Conservation (phyloP, 2,888 invertebrate species). For the Diplolepis rosae region DNA sequence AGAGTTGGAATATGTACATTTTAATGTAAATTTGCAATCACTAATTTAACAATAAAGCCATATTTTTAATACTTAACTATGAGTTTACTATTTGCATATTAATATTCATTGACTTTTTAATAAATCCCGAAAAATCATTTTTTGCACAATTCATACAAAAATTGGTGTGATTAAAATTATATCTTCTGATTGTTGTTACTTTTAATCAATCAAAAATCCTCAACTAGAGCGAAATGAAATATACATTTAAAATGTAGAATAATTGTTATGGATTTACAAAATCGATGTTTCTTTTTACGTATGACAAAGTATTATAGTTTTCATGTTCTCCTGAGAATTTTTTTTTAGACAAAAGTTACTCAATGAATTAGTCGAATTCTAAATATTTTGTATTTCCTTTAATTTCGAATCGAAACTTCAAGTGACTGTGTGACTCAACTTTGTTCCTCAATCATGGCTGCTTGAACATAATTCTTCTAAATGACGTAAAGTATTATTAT, state of each 20-base stretch:
- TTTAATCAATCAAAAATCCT: background rate
- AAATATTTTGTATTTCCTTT: background rate
- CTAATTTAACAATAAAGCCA: slow-evolving; percentile 23
- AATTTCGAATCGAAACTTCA: background rate
- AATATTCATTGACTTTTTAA: background rate
- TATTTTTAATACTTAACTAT: slow-evolving; percentile 14
- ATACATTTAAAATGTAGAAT: background rate
- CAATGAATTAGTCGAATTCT: background rate
- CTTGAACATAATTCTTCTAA: background rate
- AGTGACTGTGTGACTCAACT: background rate
- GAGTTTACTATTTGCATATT: slow-evolving; percentile 2
- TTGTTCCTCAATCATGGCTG: background rate
- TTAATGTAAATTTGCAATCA: slow-evolving; percentile 20
- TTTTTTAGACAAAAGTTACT: background rate
- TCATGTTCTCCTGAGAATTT: background rate
- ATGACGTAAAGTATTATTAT: background rate
- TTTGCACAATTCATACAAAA: too few species aligned
- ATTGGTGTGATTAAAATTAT: too few species aligned
- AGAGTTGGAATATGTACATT: slow-evolving; percentile 26
- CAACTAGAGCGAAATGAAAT: background rate
- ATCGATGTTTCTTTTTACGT: background rate
- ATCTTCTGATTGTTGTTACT: too few species aligned
- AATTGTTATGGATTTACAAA: background rate
- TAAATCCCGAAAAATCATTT: background rate
- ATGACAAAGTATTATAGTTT: slow-evolving; percentile 7